phyloP scores from a whole-genome alignment of 2,888 invertebrate species.

The Lepidonotus clava region DNA sequence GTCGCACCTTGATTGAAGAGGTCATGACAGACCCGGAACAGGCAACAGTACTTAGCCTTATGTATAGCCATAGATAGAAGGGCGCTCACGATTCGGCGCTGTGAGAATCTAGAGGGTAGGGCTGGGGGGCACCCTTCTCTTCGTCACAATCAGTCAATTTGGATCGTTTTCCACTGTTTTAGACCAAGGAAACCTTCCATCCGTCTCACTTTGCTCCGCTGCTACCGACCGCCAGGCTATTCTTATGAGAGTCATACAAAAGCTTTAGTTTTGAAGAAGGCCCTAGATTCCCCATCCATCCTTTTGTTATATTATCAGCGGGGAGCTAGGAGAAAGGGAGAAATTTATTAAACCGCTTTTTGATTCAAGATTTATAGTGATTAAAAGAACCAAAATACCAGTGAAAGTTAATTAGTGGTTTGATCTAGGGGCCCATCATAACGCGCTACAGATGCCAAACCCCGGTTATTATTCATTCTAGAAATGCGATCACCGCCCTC shows the following conservation, averaged over 20 bases:
- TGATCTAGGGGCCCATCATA: conserved; percentile 50
- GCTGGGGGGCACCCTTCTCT: conserved; percentile 11
- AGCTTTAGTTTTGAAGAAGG: not conserved
- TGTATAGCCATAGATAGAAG: not conserved
- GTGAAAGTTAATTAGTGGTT: conserved; percentile 48
- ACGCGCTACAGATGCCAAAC: conserved; percentile 42
- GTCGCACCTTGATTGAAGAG: no score
- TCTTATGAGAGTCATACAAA: conserved; percentile 7
- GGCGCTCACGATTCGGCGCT: not conserved
- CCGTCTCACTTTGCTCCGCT: conserved; percentile 7
- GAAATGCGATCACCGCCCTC: conserved; percentile 45
- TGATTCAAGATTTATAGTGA: conserved; percentile 46
- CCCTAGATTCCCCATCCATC: conserved; percentile 11
- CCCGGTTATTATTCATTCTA: conserved; percentile 47
- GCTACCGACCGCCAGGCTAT: not conserved
- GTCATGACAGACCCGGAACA: no score
- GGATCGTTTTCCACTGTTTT: conserved; percentile 10
- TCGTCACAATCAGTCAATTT: conserved; percentile 29
- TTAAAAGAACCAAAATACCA: conserved; percentile 53
- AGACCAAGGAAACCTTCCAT: conserved; percentile 27
- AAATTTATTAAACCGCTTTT: conserved; percentile 50
- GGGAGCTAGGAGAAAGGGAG: conserved; percentile 16
- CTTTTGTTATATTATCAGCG: conserved; percentile 34
- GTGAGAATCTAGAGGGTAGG: not conserved
- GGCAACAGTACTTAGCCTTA: no score